Evolutionary conservation across 2,797 vertebrate genomes (phyloP).

Genomic region (Pantherophis vulpinus): DNA sequence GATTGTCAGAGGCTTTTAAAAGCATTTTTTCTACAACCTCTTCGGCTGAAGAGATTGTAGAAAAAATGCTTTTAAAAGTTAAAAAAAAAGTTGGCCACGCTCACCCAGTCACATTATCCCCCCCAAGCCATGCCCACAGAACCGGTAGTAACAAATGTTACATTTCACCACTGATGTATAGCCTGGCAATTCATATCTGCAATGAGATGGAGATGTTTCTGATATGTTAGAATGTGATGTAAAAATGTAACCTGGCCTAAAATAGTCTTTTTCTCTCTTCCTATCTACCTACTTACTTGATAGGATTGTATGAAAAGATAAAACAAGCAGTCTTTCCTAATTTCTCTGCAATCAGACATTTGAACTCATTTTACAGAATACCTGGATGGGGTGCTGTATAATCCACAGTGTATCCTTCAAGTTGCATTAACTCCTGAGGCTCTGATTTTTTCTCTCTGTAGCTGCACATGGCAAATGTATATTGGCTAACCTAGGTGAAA

Average conservation of each 20-base stretch:
- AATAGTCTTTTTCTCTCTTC: background rate
- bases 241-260: background rate
- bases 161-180: background rate
- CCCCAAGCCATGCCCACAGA: too few relatives aligned
- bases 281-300: background rate
- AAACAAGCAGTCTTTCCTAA: background rate
- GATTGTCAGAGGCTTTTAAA: too few relatives aligned
- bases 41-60: too few relatives aligned
- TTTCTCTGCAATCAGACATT: background rate
- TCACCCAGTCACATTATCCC: too few relatives aligned
- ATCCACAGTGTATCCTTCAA: conserved; percentile 97
- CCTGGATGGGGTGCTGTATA: conserved; percentile 92
- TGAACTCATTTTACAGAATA: conserved; percentile 53
- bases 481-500: conserved; percentile 89
- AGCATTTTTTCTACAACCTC: too few relatives aligned
- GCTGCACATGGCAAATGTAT: conserved; percentile 98
- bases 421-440: conserved; percentile 95
- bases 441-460: conserved; percentile 97
- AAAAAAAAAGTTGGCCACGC: too few relatives aligned
- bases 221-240: background rate
- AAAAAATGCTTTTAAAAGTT: too few relatives aligned
- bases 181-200: background rate
- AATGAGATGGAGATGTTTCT: background rate
- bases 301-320: background rate
- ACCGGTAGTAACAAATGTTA: too few relatives aligned